phyloP scores from a whole-genome alignment of 2,888 invertebrate species.

The Trachelus troglodyta region DNA sequence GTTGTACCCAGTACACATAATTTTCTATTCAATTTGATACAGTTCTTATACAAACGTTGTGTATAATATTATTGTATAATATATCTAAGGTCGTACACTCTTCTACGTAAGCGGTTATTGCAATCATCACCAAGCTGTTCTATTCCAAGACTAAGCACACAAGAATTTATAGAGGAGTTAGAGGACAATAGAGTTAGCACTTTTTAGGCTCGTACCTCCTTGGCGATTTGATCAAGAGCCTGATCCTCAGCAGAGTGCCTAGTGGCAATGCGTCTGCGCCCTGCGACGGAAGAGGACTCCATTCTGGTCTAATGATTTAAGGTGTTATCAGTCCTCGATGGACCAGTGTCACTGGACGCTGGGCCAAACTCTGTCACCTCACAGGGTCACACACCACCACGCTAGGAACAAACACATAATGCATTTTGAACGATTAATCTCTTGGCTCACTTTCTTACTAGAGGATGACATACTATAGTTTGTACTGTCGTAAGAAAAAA shows the following conservation, averaged over 20 bases:
- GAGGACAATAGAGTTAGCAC: not conserved
- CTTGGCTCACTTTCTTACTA: not conserved
- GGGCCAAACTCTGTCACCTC: slow-evolving; percentile 31
- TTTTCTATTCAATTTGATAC: not conserved
- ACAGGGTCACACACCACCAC: slow-evolving; percentile 35
- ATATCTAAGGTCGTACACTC: not conserved
- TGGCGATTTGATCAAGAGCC: slow-evolving; percentile 95
- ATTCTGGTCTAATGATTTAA: slow-evolving; percentile 35
- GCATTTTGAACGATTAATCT: slow-evolving; percentile 8
- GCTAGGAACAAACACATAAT: slow-evolving; percentile 37
- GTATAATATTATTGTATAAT: not conserved
- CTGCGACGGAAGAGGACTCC: slow-evolving; percentile 64
- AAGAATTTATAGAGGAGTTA: not conserved
- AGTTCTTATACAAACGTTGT: not conserved
- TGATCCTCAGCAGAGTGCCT: slow-evolving; percentile 97
- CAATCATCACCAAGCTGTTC: not conserved
- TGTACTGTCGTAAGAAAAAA: not conserved
- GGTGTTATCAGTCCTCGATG: slow-evolving; percentile 27
- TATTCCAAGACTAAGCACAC: not conserved
- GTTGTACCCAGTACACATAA: not conserved
- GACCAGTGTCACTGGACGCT: slow-evolving; percentile 21
- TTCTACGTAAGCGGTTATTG: not conserved
- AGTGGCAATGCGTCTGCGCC: slow-evolving; percentile 83
- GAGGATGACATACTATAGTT: not conserved
- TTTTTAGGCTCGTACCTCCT: slow-evolving; percentile 80